Percentiles rank a stretch among this genome's conserved stretches.
Evolutionary conservation across 2,888 invertebrate species (phyloP).

Genomic region (Platypus cylindrus): DNA sequence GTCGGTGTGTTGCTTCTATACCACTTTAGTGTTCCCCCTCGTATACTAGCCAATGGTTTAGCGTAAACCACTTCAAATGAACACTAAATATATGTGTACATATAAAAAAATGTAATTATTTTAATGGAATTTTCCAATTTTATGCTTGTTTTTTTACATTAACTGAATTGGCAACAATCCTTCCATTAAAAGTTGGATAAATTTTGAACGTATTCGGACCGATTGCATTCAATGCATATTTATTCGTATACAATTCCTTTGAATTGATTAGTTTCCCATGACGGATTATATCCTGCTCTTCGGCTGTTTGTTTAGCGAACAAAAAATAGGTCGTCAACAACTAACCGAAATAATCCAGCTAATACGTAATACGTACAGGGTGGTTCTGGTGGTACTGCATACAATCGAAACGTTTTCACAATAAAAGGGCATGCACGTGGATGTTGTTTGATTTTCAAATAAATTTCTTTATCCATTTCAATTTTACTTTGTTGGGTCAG

Average conservation of each 20-base stretch:
- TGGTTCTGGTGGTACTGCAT: background rate
- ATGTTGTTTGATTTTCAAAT: conserved; percentile 1
- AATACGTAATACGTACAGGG: no score
- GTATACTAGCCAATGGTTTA: conserved; percentile 1
- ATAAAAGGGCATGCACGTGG: background rate
- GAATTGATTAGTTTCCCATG: no score
- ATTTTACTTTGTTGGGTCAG: no score
- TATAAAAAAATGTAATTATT: no score
- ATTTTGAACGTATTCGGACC: background rate
- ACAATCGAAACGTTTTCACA: background rate
- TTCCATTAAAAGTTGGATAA: background rate
- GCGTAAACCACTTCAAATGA: conserved; percentile 1
- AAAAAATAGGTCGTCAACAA: no score
- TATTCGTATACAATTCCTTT: no score
- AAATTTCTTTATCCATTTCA: conserved; percentile 1
- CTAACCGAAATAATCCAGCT: no score
- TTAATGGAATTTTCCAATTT: no score
- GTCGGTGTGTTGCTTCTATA: background rate
- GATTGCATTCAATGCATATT: background rate
- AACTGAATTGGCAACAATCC: background rate
- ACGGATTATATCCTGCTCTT: no score
- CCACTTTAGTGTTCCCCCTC: background rate
- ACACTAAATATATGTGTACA: no score
- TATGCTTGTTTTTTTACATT: conserved; percentile 1
- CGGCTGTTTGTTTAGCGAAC: no score